A percentile compares a stretch with the other conserved stretches of the same genome.
These are phyloP conservation scores for Vidua chalybeata DNA, from an alignment of 2,113 vertebrate genomes.

Conservation along the genomic window DNA sequence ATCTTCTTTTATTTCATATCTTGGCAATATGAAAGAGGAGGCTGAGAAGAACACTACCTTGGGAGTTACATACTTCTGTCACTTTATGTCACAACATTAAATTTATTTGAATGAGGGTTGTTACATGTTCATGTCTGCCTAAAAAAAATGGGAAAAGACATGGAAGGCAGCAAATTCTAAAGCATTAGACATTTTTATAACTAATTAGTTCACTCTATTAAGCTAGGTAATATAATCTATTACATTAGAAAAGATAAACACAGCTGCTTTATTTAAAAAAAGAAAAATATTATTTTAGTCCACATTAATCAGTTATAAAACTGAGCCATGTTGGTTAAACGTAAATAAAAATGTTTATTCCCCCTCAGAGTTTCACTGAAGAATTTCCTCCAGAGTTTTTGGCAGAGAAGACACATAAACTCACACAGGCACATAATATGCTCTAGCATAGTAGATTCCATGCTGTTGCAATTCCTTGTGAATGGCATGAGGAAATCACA, in stretches of 20 bases:
- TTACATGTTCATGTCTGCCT: not conserved
- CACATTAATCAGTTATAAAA: not conserved
- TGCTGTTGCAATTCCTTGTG: not conserved
- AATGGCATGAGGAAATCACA: not conserved
- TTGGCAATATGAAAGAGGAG: not conserved
- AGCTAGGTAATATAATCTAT: not conserved
- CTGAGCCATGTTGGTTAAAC: not conserved
- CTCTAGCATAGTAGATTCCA: not conserved
- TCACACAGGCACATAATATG: not conserved
- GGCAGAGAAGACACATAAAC: not conserved
- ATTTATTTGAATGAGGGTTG: not conserved
- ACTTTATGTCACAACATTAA: slow-evolving; percentile 6
- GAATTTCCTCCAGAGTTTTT: not conserved
- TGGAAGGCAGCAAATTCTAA: not conserved
- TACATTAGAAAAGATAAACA: not conserved
- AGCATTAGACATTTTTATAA: not conserved
- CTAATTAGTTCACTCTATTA: not conserved
- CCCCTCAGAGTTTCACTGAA: not conserved
- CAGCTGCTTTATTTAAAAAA: not conserved
- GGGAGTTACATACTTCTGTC: not conserved
- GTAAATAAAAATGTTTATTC: not conserved
- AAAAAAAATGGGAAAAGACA: not conserved
- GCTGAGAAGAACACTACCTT: not conserved
- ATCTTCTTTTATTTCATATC: not conserved
- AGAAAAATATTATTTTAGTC: not conserved